phyloP scores from a whole-genome alignment of 2,113 vertebrate genomes.

The Alligator sinensis region DNA sequence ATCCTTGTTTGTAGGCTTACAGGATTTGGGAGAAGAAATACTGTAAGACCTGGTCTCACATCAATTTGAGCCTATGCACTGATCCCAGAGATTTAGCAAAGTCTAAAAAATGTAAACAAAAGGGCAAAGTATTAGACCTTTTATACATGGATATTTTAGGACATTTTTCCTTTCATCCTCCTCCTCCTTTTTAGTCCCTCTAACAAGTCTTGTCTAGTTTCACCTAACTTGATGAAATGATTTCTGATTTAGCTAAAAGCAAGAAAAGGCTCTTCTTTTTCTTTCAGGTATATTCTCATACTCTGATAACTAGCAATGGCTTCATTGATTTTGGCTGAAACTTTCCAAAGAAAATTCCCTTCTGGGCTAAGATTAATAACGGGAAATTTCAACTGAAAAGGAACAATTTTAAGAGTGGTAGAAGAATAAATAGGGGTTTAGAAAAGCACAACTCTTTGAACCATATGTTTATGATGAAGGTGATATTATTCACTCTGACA shows the following conservation, averaged over 20 bases:
- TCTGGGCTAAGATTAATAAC: slow-evolving; percentile 44
- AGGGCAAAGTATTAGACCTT: neutral
- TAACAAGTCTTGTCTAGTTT: neutral
- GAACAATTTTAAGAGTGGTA: slow-evolving; percentile 45
- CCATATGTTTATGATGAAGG: slow-evolving; percentile 11
- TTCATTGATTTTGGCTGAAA: neutral
- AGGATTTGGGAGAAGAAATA: neutral
- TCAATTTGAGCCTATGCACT: neutral
- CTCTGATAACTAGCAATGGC: slow-evolving; percentile 14
- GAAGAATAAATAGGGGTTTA: slow-evolving; percentile 32
- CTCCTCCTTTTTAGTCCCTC: neutral
- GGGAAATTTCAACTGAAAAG: slow-evolving; percentile 52
- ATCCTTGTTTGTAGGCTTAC: neutral
- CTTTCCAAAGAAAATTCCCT: slow-evolving; percentile 62
- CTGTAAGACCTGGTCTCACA: neutral
- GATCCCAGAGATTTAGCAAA: neutral
- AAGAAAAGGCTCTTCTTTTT: slow-evolving; percentile 1
- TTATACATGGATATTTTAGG: neutral
- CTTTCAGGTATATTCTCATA: neutral
- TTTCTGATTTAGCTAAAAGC: neutral
- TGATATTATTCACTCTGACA: neutral
- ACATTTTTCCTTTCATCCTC: neutral
- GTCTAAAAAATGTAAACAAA: neutral
- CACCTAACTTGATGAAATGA: neutral
- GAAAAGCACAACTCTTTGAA: slow-evolving; percentile 66